Evolutionary conservation across 2,113 vertebrate genomes (phyloP).

Genomic region (Eclectus roratus): DNA sequence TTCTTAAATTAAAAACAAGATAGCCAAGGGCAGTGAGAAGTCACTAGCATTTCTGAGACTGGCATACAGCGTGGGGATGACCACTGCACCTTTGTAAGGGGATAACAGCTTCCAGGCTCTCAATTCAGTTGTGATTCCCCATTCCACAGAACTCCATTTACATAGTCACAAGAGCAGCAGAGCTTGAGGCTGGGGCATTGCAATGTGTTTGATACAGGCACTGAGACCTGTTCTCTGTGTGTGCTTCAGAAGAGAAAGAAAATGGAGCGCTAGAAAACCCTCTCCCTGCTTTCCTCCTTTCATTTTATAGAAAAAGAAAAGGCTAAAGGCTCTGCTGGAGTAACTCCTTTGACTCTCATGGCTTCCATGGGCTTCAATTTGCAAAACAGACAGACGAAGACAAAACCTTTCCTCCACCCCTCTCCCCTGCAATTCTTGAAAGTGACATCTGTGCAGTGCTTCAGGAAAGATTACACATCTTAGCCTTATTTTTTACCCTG

Average conservation of each 20-base stretch:
- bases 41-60: slow-evolving; percentile 36
- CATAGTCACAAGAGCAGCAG: neutral
- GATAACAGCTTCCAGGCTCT: slow-evolving; percentile 13
- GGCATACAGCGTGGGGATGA: neutral
- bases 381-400: slow-evolving; percentile 37
- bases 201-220: neutral
- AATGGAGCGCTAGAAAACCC: slow-evolving; percentile 18
- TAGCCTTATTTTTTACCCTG: slow-evolving; percentile 24
- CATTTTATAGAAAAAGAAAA: slow-evolving; percentile 37
- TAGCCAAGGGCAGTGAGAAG: slow-evolving; percentile 65
- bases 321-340: slow-evolving; percentile 60
- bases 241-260: slow-evolving; percentile 30
- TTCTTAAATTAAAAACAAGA: slow-evolving; percentile 73
- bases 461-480: slow-evolving; percentile 34
- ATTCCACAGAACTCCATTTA: neutral
- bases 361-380: slow-evolving; percentile 41
- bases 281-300: slow-evolving; percentile 30
- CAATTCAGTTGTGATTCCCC: neutral
- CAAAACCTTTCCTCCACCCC: slow-evolving; percentile 24
- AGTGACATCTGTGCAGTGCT: slow-evolving; percentile 53
- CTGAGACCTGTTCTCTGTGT: neutral
- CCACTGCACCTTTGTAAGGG: neutral
- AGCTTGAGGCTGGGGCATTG: neutral
- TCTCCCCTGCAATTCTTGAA: slow-evolving; percentile 33
- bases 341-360: slow-evolving; percentile 46